Evolutionary conservation across 1,140 invertebrate genomes (phyloP).

Genomic region (Anastrepha obliqua): DNA sequence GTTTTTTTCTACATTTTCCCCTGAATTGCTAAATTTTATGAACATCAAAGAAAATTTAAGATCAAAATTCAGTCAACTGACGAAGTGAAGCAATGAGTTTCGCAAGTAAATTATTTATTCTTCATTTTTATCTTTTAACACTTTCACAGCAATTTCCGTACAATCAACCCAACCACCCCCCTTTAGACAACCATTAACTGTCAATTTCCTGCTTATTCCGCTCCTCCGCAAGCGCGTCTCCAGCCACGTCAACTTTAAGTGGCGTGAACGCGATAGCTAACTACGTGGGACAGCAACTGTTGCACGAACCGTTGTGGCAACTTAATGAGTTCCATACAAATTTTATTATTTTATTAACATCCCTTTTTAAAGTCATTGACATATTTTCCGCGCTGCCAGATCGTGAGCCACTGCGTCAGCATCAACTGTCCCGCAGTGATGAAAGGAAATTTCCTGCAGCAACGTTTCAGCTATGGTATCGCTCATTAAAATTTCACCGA

Average conservation of each 20-base stretch:
- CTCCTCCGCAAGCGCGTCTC: neutral
- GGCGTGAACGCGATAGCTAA: slow-evolving; percentile 12
- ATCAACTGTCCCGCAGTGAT: neutral
- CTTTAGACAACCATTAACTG: neutral
- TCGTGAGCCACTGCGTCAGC: neutral
- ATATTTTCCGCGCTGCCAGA: slow-evolving; percentile 1
- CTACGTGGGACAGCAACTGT: slow-evolving; percentile 47
- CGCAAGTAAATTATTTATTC: too few relatives aligned
- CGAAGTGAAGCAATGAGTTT: too few relatives aligned
- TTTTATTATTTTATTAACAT: slow-evolving; percentile 53
- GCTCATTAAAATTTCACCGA: slow-evolving; percentile 32
- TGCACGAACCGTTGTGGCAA: slow-evolving; percentile 49
- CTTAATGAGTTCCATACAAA: slow-evolving; percentile 45
- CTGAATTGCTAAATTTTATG: too few relatives aligned
- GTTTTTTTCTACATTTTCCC: too few relatives aligned
- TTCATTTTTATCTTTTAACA: too few relatives aligned
- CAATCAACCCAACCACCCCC: neutral
- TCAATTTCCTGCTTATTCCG: slow-evolving; percentile 10
- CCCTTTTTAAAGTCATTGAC: slow-evolving; percentile 40
- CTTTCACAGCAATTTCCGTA: neutral
- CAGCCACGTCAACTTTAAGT: neutral
- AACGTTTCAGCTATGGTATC: neutral
- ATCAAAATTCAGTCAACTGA: too few relatives aligned
- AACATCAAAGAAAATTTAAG: too few relatives aligned
- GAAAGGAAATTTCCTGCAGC: neutral